Evolutionary conservation across 2,113 vertebrate species (phyloP), one percentile per base, ranked within the genome.

Genomic region (Malurus melanocephalus): DNA sequence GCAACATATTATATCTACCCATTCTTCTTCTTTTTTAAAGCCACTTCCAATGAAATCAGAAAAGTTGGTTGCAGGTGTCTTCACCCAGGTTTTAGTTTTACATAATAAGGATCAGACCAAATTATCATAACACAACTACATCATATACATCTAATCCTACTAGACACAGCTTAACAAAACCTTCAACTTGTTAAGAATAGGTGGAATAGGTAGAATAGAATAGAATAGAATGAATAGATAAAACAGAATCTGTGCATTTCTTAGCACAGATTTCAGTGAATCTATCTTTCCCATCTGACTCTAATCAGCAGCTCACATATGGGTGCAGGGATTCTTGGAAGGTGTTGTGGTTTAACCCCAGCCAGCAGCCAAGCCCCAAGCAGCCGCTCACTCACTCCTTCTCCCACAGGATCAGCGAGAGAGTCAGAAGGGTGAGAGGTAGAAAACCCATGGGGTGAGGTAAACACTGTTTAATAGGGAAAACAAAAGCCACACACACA

Each of bases 301-400:
- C 8, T 52, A 72, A 76, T 64, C 8, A 35, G 13, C 21, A 68
- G 5, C 26, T 80, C 26, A 43, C 2, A 9, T 28, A 38, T 10
- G n/a, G 38, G 38, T 38, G 22, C 26, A 59, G 40, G 35, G 18
- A 5, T 53, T 78, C 18, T 71, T 81, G n/a, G 38, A 60, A 23
- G 8, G 14, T 27, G 27, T 15, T 8, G 4, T 8, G 4, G 27
- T 38, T 60, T 38, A 59, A 52, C 15, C 15, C 11, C 14, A 67
- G 17, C 5, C 38, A 45, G 46, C 45, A 52, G 22, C 45, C 22
- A 67, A 59, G 14, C 8, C 42, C 8, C 33, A 30, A 0, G 0
- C 16, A 49, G 35, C 13, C 0, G 0, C 28, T 24, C 48, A n/a
- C 19, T 61, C 55, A 27, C 9, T 43, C 21, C 22, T 26, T 14